Evolutionary conservation across 2,888 invertebrate species (phyloP), one percentile per base, ranked within the genome.

Genomic region (Pantelozetes paolii): DNA sequence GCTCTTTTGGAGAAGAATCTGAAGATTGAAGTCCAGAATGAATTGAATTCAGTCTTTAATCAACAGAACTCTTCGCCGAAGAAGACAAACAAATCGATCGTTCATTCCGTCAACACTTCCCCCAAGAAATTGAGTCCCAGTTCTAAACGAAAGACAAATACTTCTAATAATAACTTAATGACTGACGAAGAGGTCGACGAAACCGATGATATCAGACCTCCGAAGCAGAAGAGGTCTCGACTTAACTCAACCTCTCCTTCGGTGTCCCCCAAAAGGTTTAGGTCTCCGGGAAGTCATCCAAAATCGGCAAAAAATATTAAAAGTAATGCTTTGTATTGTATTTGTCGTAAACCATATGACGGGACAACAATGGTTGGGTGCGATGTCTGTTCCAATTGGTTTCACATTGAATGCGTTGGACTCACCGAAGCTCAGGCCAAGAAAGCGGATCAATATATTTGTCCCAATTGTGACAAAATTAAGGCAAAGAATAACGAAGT

Each of bases 341-440:
- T 94, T 72, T 97, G 97, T 81, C 88, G 91, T 81, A 95, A 92
- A 59, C 94, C 95, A 3, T 97, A 97, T 81, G 96, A 98, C 83
- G 92, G 93, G 80, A 90, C 93, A 20, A 92, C 92, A 82, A 98
- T 97, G 83, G 93, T 99, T 78, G 95, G 94, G 75, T 99, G 99
- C 84, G 96, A 97, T 84, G 86, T 94, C 80, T 99, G 98, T 83
- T 92, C 92, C 81, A 95, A 96, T 83, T 98, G 98, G 97, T 98
- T 94, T 86, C 99, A 99, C 82, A 96, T 96, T 0, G 91, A 91
- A 79, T 99, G 99, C 82, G 94, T 98, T 15, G 91, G 90, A 62
- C 91, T 98, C 76, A 91, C 92, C 0, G 94, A 96, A 83, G 90
- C 91, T 82, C 90, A 90, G 86, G 94, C 94, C 77, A 91, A 92